Percentiles rank a stretch among this genome's conserved stretches.
phyloP scores from a whole-genome alignment of 2,888 invertebrate species.

The Stramonita haemastoma region DNA sequence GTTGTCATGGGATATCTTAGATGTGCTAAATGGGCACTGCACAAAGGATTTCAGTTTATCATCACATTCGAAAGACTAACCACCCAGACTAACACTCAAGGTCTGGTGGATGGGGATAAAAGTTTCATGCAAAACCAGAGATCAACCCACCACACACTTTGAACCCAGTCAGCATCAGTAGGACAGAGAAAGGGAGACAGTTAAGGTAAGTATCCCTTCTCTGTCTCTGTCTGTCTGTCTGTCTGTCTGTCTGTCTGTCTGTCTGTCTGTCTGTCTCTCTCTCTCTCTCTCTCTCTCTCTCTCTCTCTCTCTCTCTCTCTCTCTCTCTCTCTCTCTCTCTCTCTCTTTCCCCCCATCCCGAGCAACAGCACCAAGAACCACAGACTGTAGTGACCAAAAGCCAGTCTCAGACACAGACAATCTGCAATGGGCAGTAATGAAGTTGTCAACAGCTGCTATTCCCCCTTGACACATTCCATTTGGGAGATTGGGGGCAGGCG shows the following conservation, averaged over 20 bases:
- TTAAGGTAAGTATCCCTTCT: not conserved
- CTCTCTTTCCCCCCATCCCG: not conserved
- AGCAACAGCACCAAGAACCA: not conserved
- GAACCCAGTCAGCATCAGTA: no score
- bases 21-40: no score
- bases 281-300: not conserved
- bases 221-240: not conserved
- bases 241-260: not conserved
- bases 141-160: not conserved
- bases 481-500: conserved; percentile 20
- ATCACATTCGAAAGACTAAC: no score
- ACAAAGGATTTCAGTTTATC: no score
- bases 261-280: no score
- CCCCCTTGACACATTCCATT: not conserved
- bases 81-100: no score
- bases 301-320: not conserved
- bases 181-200: not conserved
- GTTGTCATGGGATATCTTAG: no score
- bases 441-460: conserved; percentile 25
- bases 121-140: not conserved
- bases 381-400: not conserved
- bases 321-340: no score
- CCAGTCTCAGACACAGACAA: conserved; percentile 18
- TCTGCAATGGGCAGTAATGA: conserved; percentile 11
- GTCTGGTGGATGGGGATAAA: no score